These are phyloP conservation scores for Neodiprion virginianus DNA, from an alignment of 1,140 invertebrate species.

Conservation along the genomic window DNA sequence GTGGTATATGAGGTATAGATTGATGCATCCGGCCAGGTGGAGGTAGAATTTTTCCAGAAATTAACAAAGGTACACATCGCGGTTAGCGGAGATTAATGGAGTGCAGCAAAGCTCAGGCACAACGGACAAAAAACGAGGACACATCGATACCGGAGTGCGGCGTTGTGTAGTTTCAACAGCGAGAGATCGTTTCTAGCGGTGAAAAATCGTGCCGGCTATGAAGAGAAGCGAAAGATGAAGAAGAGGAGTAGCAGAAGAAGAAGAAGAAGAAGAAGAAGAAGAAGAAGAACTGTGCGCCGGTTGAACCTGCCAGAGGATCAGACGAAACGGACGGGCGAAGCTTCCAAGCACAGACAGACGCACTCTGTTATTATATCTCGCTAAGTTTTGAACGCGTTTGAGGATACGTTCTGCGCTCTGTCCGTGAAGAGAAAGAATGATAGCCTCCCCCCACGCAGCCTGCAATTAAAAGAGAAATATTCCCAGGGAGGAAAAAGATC, in stretches of 20 bases:
- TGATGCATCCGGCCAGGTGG: constrained; percentile 47
- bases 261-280: constrained; percentile 7
- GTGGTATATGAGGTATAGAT: too few relatives aligned
- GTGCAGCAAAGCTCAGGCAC: constrained; percentile 18
- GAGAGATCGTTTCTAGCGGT: constrained; percentile 19
- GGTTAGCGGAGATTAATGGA: constrained; percentile 5
- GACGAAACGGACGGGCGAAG: constrained; percentile 33
- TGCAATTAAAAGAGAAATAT: constrained; percentile 58
- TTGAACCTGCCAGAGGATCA: constrained; percentile 47
- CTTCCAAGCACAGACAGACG: constrained; percentile 3
- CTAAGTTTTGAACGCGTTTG: not conserved
- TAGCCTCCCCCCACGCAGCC: constrained; percentile 50
- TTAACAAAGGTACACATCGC: too few relatives aligned
- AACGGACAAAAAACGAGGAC: constrained; percentile 10
- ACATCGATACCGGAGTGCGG: constrained; percentile 1
- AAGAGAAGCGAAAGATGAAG: not conserved
- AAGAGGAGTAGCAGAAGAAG: not conserved
- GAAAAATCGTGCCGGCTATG: constrained; percentile 17
- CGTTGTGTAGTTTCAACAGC: constrained; percentile 12
- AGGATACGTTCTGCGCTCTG: constrained; percentile 1
- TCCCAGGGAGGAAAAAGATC: constrained; percentile 29
- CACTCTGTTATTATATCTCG: not conserved
- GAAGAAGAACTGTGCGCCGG: constrained; percentile 22
- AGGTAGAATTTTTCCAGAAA: constrained; percentile 46
- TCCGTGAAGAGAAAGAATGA: constrained; percentile 51